Evolutionary conservation across 2,797 vertebrate genomes (phyloP), one percentile per base, ranked within the genome.

Genomic region (Cirrhinus molitorella): DNA sequence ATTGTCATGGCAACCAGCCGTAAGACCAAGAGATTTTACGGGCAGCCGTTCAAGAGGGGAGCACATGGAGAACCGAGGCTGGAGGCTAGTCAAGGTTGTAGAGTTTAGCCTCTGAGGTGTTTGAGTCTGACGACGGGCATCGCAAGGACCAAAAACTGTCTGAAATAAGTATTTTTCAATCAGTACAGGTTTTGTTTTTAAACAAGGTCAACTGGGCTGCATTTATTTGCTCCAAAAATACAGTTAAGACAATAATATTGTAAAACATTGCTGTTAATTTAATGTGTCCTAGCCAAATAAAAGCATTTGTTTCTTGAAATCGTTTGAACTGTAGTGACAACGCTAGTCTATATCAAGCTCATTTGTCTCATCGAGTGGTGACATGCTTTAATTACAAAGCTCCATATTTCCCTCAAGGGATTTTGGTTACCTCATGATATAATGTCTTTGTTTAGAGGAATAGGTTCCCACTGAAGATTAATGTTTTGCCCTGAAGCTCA

Each of bases 1-100:
- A 92, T 93, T 91, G 91, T 88, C 92, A 93, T 93, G 91, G 93
- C 92, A 94, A 93, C 93, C 88, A 8, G 80, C 53, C 83, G 57
- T 86, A 87, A 83, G 63, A 68, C 76, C 79, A 68, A 45, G 78
- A 87, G 87, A 87, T 84, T 78, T 87, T 89, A 78, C 43, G 88
- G 86, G 85, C 84, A 43, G 61, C 0, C 2, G 2, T 57, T 85
- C 57, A 71, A 82, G 87, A 80, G 79, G 19, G 73, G 53, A 73
- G 83, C 55, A 84, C 72, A 51, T 55, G 75, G 31, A 61, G 31
- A 61, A 73, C 65, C 61, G 73, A 8, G 75, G 9, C 16, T 45
- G 63, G 51, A 65, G 10, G 28, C 23, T 14, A 43, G 23, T 47
- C 61, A 83, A 74, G 21, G 34, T 85, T 66, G 53, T 78, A 45